Evolutionary conservation across 2,888 invertebrate species (phyloP).

Genomic region (Hyles lineata): DNA sequence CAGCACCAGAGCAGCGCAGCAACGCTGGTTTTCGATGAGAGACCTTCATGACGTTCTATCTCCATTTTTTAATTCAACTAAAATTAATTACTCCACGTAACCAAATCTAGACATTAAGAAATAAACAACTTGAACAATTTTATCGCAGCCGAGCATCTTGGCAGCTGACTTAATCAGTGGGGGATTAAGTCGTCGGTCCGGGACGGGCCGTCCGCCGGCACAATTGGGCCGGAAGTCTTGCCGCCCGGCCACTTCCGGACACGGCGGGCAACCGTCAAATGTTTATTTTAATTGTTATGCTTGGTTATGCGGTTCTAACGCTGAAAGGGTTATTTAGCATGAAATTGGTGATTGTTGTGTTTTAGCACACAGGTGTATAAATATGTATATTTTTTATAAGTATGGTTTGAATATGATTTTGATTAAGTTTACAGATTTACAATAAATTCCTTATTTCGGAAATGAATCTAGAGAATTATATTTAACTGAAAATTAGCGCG

Average conservation of each 20-base stretch:
- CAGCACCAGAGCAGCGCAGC: too few relatives aligned
- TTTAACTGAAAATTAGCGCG: not conserved
- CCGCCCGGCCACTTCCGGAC: constrained; percentile 56
- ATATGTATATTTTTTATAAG: not conserved
- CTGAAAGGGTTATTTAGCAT: not conserved
- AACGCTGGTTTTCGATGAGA: too few relatives aligned
- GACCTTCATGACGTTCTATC: too few relatives aligned
- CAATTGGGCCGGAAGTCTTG: constrained; percentile 64
- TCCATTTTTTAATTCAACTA: not conserved
- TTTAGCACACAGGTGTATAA: not conserved
- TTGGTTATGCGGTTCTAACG: not conserved
- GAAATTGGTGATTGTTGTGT: not conserved
- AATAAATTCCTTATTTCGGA: too few relatives aligned
- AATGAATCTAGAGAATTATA: not conserved
- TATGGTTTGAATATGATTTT: not conserved
- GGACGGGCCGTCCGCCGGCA: constrained; percentile 54
- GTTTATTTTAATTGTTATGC: constrained; percentile 31
- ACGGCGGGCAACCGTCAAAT: constrained; percentile 37
- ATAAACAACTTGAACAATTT: constrained; percentile 33
- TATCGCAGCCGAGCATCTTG: constrained; percentile 40
- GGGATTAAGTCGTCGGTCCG: constrained; percentile 45
- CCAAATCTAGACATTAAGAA: constrained; percentile 23
- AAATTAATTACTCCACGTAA: constrained; percentile 15
- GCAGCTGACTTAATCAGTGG: constrained; percentile 43
- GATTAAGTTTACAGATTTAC: not conserved